Percentiles rank a stretch among this genome's conserved stretches.
phyloP scores from a whole-genome alignment of 1,140 invertebrate species.

The Pissodes strobi region DNA sequence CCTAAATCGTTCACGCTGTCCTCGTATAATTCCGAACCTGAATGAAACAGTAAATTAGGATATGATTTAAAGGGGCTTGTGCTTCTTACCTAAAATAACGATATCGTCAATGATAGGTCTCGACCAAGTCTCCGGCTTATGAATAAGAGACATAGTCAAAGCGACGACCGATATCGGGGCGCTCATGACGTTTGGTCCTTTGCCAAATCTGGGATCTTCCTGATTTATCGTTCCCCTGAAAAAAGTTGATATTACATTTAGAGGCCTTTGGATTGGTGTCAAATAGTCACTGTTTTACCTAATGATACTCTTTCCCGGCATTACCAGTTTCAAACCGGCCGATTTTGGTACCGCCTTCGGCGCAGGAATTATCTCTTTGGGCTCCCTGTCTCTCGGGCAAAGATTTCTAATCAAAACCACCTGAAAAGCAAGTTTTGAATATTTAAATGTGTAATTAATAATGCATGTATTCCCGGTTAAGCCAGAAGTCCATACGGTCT shows the following conservation, averaged over 20 bases:
- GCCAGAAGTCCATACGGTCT: too few species aligned
- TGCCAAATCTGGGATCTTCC: constrained; percentile 55
- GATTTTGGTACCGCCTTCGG: constrained; percentile 35
- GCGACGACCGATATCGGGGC: constrained; percentile 57
- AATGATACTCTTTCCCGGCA: constrained; percentile 45
- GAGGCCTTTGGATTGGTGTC: too few species aligned
- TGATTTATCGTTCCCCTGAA: constrained; percentile 53
- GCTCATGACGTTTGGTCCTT: constrained; percentile 55
- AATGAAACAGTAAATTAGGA: neutral
- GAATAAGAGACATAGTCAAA: constrained; percentile 57
- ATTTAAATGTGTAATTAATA: too few species aligned
- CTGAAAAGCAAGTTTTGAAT: neutral
- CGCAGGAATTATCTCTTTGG: constrained; percentile 25
- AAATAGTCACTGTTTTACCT: constrained; percentile 43
- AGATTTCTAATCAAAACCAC: constrained; percentile 9
- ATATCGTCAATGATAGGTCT: constrained; percentile 59
- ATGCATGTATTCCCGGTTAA: too few species aligned
- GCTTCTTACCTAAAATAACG: constrained; percentile 42
- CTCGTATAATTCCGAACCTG: constrained; percentile 46
- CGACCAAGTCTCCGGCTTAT: constrained; percentile 59
- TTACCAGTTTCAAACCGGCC: constrained; percentile 37
- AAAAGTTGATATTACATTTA: too few species aligned
- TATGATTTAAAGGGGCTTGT: neutral
- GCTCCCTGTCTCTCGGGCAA: constrained; percentile 36
- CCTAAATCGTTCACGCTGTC: constrained; percentile 52